Evolutionary conservation across 2,113 vertebrate genomes (phyloP), one percentile per base, ranked within the genome.

Genomic region (Notechis scutatus): DNA sequence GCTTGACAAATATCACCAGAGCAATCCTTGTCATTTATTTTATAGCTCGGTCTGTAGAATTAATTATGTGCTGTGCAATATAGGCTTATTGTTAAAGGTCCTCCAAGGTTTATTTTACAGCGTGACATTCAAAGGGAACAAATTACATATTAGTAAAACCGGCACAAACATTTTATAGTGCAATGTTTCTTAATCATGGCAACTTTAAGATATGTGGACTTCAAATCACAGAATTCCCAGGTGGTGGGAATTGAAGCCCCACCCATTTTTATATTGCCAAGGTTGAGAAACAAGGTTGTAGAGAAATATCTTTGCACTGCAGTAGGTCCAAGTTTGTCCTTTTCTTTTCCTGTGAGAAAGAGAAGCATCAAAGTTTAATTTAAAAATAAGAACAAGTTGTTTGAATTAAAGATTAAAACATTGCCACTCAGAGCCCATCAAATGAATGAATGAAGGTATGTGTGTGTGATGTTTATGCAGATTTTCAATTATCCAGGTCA

Each of bases 331-430:
- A 59, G 11, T 18, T 34, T 57, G 52, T 61, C 92, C 87, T 26
- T 45, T 94, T 88, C 87, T 95, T 95, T 94, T 26, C 42, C 92
- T 94, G 0, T 93, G 88, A 89, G 50, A 86, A 2, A 1, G 24
- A 92, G 52, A 95, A 89, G 50, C 0, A 55, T 9, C 93, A 92
- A 1, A 93, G 1, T 8, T 23, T 42, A 45, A 42, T 42, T 55
- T 55, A 85, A 89, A 55, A 86, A 55, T 0, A 87, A 23, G 8
- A 52, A n/a, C 89, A 94, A 94, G 88, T 52, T 93, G 4, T 2
- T 93, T 92, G 89, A 26, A 89, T 94, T 90, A 91, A 39, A 92
- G 85, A 85, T 81, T 92, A 93, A 94, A 69, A 93, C 94, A 93
- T 14, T n/a, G 21, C 91, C 93, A 3, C n/a, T 88, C n/a, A 92